A percentile compares a stretch with the other conserved stretches of the same genome.
Conservation (phyloP, 1,140 invertebrate species). For the Mizuhopecten yessoensis region DNA sequence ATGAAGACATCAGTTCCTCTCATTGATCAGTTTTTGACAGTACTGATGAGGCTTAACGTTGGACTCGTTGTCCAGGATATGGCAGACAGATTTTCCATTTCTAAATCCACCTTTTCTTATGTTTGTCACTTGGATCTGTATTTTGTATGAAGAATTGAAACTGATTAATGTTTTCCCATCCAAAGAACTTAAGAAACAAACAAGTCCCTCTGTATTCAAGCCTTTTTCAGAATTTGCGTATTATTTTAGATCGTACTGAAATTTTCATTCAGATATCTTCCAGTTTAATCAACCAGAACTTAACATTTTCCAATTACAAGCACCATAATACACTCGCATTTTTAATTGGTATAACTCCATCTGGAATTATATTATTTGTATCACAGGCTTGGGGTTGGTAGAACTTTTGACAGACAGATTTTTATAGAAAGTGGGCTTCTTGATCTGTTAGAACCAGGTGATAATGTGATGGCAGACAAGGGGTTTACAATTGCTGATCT, state of each 20-base stretch:
- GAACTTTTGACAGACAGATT: not conserved
- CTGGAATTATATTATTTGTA: not conserved
- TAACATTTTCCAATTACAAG: not conserved
- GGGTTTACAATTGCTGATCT: conserved; percentile 55
- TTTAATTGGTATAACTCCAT: not conserved
- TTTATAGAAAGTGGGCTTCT: too few species aligned
- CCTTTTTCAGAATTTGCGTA: not conserved
- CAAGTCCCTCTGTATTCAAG: too few species aligned
- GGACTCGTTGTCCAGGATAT: conserved; percentile 58
- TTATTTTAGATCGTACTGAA: not conserved
- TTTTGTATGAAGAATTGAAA: conserved; percentile 19
- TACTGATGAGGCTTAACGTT: conserved; percentile 52
- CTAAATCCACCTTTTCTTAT: not conserved
- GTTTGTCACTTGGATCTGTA: not conserved
- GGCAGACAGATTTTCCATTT: not conserved
- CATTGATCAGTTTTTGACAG: conserved; percentile 58
- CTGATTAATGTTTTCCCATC: not conserved
- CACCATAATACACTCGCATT: not conserved
- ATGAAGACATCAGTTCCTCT: not conserved
- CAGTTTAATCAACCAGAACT: not conserved
- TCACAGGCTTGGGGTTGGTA: not conserved
- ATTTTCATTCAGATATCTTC: not conserved
- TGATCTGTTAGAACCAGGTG: not conserved
- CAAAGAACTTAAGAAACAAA: not conserved
- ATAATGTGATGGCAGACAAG: conserved; percentile 42